A percentile compares a stretch with the other conserved stretches of the same genome.
Evolutionary conservation across 1,140 invertebrate species (phyloP).

Genomic region (Heliconius hewitsoni): DNA sequence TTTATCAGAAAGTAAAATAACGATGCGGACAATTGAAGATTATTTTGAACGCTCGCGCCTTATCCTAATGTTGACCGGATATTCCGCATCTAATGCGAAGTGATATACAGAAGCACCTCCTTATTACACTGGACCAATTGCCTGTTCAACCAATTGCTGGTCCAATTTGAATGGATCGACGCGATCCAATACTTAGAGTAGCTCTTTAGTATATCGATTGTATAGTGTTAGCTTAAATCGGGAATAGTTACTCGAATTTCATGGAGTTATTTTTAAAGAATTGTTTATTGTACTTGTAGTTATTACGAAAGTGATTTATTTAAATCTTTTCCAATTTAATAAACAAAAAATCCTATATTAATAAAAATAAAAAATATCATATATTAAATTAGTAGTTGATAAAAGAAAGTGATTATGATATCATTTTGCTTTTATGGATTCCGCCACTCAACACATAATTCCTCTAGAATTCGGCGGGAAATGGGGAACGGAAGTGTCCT

Average conservation of each 20-base stretch:
- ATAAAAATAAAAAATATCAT: too few species aligned
- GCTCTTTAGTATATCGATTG: neutral
- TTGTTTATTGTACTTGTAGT: neutral
- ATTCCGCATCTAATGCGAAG: slow-evolving; percentile 13
- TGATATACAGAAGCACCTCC: neutral
- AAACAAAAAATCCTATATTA: too few species aligned
- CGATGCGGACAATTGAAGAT: neutral
- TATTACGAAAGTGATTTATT: neutral
- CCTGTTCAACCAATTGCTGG: neutral
- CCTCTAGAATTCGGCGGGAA: too few species aligned
- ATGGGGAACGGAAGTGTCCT: too few species aligned
- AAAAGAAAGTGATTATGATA: too few species aligned
- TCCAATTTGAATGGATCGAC: neutral
- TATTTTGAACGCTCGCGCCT: neutral
- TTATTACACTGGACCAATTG: slow-evolving; percentile 16
- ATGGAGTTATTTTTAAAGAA: neutral
- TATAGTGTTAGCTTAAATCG: neutral
- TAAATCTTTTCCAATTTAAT: too few species aligned
- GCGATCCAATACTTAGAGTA: neutral
- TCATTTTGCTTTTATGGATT: too few species aligned
- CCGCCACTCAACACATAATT: too few species aligned
- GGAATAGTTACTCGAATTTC: neutral
- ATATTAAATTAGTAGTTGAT: too few species aligned
- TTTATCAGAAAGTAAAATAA: neutral
- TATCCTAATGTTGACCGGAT: slow-evolving; percentile 13